phyloP scores from a whole-genome alignment of 2,888 invertebrate genomes.

The Bruchidius siliquastri region DNA sequence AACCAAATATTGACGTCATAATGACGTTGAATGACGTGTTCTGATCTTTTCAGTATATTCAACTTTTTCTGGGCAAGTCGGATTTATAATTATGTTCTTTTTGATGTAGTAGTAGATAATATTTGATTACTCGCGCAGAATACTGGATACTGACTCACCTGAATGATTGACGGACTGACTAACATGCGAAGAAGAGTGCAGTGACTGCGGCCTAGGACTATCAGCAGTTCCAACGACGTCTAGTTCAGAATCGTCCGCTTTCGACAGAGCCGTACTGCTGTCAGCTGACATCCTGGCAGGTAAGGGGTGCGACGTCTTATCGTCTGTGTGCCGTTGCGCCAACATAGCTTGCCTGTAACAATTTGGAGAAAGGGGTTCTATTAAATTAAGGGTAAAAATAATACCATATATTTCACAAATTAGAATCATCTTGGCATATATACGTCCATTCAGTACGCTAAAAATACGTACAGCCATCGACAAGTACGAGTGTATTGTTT shows the following conservation, averaged over 20 bases:
- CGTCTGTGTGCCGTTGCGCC: conserved; percentile 53
- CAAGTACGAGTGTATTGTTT: too few relatives aligned
- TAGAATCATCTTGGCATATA: too few relatives aligned
- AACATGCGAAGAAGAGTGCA: conserved; percentile 44
- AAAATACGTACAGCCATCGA: too few relatives aligned
- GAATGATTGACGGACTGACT: conserved; percentile 37
- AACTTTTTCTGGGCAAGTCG: too few relatives aligned
- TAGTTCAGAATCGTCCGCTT: conserved; percentile 76
- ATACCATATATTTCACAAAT: too few relatives aligned
- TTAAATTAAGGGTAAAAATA: background rate
- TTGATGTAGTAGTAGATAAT: too few relatives aligned
- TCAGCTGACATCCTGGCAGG: conserved; percentile 48
- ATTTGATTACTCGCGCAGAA: too few relatives aligned
- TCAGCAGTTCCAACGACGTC: conserved; percentile 87
- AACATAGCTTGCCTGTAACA: conserved; percentile 71
- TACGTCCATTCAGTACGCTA: too few relatives aligned
- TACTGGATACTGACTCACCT: conserved; percentile 34
- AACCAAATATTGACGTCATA: too few relatives aligned
- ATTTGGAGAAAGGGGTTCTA: conserved; percentile 24
- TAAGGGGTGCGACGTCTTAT: conserved; percentile 50
- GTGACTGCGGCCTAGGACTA: conserved; percentile 63
- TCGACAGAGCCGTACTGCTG: conserved; percentile 54
- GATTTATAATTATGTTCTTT: too few relatives aligned
- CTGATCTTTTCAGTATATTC: too few relatives aligned
- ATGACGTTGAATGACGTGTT: too few relatives aligned